phyloP scores from a whole-genome alignment of 2,888 invertebrate genomes.

The Amphipyra tragopoginis region DNA sequence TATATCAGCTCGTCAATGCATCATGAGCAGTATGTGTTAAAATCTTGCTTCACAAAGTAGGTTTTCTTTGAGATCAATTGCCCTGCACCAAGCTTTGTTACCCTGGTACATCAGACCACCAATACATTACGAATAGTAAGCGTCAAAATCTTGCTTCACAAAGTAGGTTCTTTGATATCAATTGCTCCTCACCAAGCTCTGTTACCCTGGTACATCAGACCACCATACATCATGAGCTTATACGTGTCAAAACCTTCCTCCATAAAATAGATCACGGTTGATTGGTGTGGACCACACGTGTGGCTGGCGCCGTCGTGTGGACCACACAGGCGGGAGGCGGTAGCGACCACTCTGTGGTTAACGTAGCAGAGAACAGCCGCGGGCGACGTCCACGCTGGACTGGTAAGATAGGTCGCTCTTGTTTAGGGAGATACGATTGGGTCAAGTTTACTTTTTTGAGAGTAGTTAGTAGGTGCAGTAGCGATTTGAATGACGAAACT shows the following conservation, averaged over 20 bases:
- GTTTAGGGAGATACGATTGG: conserved; percentile 4
- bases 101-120: no score
- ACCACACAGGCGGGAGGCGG: conserved; percentile 80
- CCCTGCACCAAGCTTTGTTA: no score
- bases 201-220: conserved; percentile 9
- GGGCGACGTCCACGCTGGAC: conserved; percentile 43
- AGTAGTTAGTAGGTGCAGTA: no score
- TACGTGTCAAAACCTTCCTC: conserved; percentile 12
- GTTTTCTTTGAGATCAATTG: neutral
- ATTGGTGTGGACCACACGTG: conserved; percentile 63
- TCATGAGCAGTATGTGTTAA: no score
- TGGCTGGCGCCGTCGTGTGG: conserved; percentile 52
- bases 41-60: no score
- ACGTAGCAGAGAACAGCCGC: conserved; percentile 55
- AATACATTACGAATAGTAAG: no score
- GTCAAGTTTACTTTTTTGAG: neutral
- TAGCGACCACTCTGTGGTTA: conserved; percentile 71
- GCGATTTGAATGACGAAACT: no score
- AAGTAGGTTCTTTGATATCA: neutral
- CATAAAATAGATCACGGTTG: conserved; percentile 29
- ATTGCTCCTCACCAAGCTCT: conserved; percentile 1
- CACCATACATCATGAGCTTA: conserved; percentile 38
- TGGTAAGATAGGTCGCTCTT: conserved; percentile 21
- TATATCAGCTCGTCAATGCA: no score
- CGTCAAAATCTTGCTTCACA: no score